These are phyloP conservation scores for Philonicus albiceps DNA, from an alignment of 2,888 invertebrate genomes.

Conservation along the genomic window DNA sequence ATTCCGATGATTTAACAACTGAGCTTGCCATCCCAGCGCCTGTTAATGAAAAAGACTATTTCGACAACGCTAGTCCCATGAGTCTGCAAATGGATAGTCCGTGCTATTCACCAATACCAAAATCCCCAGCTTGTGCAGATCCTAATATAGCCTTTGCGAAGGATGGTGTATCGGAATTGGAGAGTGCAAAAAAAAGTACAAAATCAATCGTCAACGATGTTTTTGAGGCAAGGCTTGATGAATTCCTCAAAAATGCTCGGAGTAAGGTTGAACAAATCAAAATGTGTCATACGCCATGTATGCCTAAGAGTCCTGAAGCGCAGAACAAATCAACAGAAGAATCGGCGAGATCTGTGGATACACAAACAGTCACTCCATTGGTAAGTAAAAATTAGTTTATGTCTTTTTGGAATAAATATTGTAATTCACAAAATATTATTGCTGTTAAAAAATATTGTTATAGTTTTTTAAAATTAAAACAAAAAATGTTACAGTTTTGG, in stretches of 20 bases:
- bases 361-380: constrained; percentile 52
- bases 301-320: not conserved
- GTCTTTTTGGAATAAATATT: not conserved
- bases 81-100: constrained; percentile 55
- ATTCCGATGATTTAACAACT: constrained; percentile 49
- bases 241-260: constrained; percentile 57
- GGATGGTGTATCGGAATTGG: not conserved
- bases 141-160: not conserved
- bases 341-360: not conserved
- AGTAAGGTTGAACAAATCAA: constrained; percentile 52
- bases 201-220: constrained; percentile 54
- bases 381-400: constrained; percentile 53
- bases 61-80: constrained; percentile 57
- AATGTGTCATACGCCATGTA: not conserved
- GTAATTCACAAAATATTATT: too few relatives aligned
- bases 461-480: too few relatives aligned
- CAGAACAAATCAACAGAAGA: not conserved
- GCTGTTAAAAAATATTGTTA: too few relatives aligned
- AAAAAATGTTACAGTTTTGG: too few relatives aligned
- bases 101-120: constrained; percentile 44
- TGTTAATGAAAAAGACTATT: constrained; percentile 49
- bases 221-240: constrained; percentile 58
- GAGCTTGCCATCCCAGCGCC: constrained; percentile 30
- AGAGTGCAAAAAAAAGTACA: constrained; percentile 29
- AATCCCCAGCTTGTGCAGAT: not conserved